Evolutionary conservation across 1,140 invertebrate genomes (phyloP), one percentile per base, ranked within the genome.

Genomic region (Achatina immaculata): DNA sequence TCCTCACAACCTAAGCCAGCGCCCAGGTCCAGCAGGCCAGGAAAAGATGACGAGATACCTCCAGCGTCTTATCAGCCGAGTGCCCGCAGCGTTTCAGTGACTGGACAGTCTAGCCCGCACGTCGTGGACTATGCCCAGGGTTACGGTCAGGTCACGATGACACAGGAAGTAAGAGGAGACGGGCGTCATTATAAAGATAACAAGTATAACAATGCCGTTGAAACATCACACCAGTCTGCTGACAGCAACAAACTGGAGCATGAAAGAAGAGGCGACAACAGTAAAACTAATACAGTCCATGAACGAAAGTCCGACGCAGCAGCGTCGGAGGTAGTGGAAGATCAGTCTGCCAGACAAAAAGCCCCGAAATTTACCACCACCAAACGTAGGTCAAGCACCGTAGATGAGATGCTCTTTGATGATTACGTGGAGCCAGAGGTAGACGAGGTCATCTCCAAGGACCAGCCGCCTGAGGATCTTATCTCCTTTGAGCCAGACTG

Each of bases 401-500:
- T 90, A 19, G 89, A 90, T 72, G 89, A 90, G 82, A 88, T 90
- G 88, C 81, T 90, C 36, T 90, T 90, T 82, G 89, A 90, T 82
- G 89, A 90, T 77, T 90, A 89, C 80, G 85, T 88, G 34, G 83
- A 85, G 38, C 78, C 83, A 3, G 85, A 85, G 19, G 83, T 58
- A 14, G 84, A 82, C 66, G 48, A 36, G 3, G 79, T 84, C 19
- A 36, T 81, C 36, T 40, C 51, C 19, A 48, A 14, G 9, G 43
- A 78, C 51, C 86, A 85, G 69, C 55, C 73, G 81, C 55, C 87
- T 78, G 87, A 85, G n/a, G 86, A 90, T 65, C 83, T 90, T 9
- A 90, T 90, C 9, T 88, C 85, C 24, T 90, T 90, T 83, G 89
- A 90, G 68, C 82, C 85, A 83, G 88, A 88, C 34, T 62, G 81